Percentiles rank a stretch among this genome's conserved stretches.
Evolutionary conservation across 2,888 invertebrate genomes (phyloP).

Genomic region (Baccha elongata): DNA sequence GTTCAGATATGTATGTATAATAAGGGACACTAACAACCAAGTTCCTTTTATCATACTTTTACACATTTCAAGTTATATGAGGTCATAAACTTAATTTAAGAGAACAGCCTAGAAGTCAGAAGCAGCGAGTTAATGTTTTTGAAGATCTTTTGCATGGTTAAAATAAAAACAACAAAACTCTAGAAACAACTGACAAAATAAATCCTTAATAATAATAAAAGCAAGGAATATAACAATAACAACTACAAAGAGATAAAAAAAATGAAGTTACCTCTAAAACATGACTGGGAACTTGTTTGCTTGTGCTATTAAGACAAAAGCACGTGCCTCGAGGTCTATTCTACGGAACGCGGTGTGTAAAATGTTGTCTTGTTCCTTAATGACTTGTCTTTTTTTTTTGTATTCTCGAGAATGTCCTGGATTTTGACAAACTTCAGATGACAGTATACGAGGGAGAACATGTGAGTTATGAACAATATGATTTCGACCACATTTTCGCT

Average conservation of each 20-base stretch:
- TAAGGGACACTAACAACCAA: conserved; percentile 25
- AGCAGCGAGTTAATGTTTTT: conserved; percentile 4
- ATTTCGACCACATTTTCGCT: neutral
- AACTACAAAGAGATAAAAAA: conserved; percentile 10
- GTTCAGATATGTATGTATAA: conserved; percentile 19
- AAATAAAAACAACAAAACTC: neutral
- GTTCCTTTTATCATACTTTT: conserved; percentile 20
- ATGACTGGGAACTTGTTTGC: conserved; percentile 17
- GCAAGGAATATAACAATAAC: conserved; percentile 6
- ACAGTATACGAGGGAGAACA: neutral
- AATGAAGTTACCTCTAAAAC: neutral
- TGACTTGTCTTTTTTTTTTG: conserved; percentile 30
- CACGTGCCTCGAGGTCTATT: conserved; percentile 41
- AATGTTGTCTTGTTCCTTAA: conserved; percentile 21
- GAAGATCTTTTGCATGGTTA: conserved; percentile 11
- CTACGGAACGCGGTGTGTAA: neutral
- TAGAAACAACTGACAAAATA: conserved; percentile 5
- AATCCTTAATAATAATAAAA: conserved; percentile 45
- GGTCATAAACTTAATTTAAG: conserved; percentile 37
- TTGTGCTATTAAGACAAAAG: conserved; percentile 37
- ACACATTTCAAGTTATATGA: conserved; percentile 27
- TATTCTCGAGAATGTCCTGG: conserved; percentile 13
- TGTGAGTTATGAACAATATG: neutral
- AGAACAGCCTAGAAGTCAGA: conserved; percentile 1
- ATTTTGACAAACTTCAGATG: conserved; percentile 35